Percentiles rank a stretch among this genome's conserved stretches.
Conservation (phyloP, 92 coral and sea anemone species). For the Porites divaricata region DNA sequence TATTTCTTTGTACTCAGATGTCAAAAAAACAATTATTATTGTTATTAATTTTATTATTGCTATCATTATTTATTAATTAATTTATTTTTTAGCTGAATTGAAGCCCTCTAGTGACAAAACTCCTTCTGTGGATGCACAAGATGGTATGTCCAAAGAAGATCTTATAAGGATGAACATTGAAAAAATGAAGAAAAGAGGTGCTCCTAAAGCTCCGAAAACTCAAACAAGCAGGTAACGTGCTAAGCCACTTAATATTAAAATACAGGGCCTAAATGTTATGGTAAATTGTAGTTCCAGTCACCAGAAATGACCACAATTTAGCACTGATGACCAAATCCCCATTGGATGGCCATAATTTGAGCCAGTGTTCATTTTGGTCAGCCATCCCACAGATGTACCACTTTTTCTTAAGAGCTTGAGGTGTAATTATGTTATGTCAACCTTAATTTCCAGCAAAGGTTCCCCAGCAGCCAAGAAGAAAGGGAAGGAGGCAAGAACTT, state of each 20-base stretch:
- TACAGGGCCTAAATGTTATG: too few relatives aligned
- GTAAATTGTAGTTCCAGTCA: too few relatives aligned
- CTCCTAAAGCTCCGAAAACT: conserved; percentile 70
- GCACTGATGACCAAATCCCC: too few relatives aligned
- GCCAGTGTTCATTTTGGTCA: too few relatives aligned
- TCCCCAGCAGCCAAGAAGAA: conserved; percentile 71
- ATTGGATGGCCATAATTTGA: too few relatives aligned
- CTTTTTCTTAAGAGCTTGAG: neutral
- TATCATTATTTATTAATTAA: neutral
- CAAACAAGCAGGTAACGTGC: conserved; percentile 51
- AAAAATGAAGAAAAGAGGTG: conserved; percentile 79
- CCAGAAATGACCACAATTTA: too few relatives aligned
- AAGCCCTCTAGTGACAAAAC: conserved; percentile 44
- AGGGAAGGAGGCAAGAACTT: conserved; percentile 84
- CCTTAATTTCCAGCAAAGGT: conserved; percentile 60
- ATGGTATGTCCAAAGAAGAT: conserved; percentile 59
- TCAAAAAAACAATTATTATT: too few relatives aligned
- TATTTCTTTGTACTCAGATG: too few relatives aligned
- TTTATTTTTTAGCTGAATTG: conserved; percentile 10
- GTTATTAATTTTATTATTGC: neutral
- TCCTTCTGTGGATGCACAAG: conserved; percentile 4
- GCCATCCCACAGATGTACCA: too few relatives aligned
- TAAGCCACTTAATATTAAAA: too few relatives aligned
- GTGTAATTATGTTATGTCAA: neutral
- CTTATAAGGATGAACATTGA: conserved; percentile 71